These are phyloP conservation scores for Microctenopoma steveboyesi DNA, from an alignment of 2,797 vertebrate species.

Conservation along the genomic window DNA sequence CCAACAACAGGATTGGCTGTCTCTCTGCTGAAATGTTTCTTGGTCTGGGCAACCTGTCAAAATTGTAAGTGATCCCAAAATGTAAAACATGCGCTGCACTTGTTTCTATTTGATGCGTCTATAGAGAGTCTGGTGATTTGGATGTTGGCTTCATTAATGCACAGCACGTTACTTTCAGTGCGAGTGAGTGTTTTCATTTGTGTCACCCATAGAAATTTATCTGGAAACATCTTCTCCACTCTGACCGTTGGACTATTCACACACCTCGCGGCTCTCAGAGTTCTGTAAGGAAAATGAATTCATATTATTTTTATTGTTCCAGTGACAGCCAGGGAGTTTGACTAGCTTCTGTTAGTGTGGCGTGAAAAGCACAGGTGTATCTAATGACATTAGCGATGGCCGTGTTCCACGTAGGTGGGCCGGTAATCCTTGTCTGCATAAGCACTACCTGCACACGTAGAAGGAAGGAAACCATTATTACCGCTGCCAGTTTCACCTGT, in stretches of 20 bases:
- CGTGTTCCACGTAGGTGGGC: neutral
- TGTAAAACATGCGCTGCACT: conserved; percentile 44
- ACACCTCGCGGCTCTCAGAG: conserved; percentile 86
- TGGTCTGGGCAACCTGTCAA: conserved; percentile 88
- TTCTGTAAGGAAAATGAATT: conserved; percentile 83
- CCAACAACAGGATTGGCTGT: conserved; percentile 94
- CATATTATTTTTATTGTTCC: too few species aligned
- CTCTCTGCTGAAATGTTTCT: conserved; percentile 89
- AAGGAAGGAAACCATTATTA: conserved; percentile 12
- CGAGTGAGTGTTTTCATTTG: conserved; percentile 13
- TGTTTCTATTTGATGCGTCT: conserved; percentile 29
- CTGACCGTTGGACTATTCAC: conserved; percentile 88
- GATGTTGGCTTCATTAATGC: conserved; percentile 14
- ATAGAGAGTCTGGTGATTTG: conserved; percentile 13
- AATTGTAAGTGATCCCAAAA: conserved; percentile 87
- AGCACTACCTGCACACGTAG: neutral
- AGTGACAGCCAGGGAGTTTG: neutral
- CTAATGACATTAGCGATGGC: conserved; percentile 16
- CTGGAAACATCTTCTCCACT: conserved; percentile 93
- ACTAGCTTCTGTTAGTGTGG: neutral
- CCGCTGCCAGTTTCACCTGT: conserved; percentile 6
- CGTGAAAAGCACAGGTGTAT: conserved; percentile 5
- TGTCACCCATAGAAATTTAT: conserved; percentile 85
- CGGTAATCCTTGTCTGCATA: conserved; percentile 10
- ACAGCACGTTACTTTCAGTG: conserved; percentile 5